phyloP scores from a whole-genome alignment of 1,140 invertebrate species.

The Euura saliciscinereae region DNA sequence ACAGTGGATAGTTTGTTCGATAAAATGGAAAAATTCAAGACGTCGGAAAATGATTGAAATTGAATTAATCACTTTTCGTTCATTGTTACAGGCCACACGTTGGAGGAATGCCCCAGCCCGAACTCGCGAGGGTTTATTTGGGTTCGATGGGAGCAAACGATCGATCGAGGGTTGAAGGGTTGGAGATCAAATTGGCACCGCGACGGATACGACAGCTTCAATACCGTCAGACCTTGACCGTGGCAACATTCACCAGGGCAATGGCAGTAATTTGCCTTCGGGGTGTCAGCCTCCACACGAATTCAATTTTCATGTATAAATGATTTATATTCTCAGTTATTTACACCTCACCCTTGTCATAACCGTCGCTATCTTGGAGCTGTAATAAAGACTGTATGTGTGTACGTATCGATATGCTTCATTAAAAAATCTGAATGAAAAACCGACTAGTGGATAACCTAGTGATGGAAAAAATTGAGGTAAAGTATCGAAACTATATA shows the following conservation, averaged over 20 bases:
- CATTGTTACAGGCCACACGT: neutral
- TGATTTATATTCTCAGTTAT: neutral
- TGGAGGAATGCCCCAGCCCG: neutral
- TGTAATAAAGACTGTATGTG: conserved; percentile 3
- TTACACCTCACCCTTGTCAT: neutral
- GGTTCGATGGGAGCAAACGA: neutral
- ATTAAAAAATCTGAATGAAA: too few relatives aligned
- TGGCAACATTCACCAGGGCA: neutral
- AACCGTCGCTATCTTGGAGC: neutral
- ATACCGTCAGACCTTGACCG: neutral
- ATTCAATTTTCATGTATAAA: neutral
- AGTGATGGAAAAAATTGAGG: too few relatives aligned
- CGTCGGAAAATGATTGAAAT: neutral
- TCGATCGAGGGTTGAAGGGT: neutral
- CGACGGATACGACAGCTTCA: neutral
- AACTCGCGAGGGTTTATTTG: neutral
- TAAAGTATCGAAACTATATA: too few relatives aligned
- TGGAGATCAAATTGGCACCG: neutral
- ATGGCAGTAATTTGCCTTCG: neutral
- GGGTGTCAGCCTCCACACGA: neutral
- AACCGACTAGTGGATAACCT: too few relatives aligned
- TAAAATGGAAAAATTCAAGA: neutral
- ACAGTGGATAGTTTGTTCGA: neutral
- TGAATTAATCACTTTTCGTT: neutral
- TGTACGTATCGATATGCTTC: neutral